phyloP scores from a whole-genome alignment of 2,113 vertebrate species.

The Indri indri region DNA sequence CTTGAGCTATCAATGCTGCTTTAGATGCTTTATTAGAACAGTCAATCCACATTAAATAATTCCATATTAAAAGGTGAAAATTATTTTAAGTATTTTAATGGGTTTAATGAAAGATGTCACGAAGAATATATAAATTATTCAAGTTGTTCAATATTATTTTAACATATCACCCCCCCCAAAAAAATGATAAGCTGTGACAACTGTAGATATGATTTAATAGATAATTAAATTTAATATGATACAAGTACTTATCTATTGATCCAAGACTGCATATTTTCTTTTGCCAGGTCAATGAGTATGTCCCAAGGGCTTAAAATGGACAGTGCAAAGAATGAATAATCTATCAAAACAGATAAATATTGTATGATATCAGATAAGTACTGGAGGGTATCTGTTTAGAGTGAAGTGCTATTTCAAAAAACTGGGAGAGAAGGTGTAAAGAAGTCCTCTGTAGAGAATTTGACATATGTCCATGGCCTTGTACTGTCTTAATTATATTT shows the following conservation, averaged over 20 bases:
- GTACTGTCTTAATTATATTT: no score
- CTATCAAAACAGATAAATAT: not conserved
- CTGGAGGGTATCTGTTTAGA: not conserved
- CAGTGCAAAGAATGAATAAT: not conserved
- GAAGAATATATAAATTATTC: constrained; percentile 22
- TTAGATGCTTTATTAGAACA: not conserved
- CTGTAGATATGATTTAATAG: not conserved
- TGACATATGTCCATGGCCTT: no score
- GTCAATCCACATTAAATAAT: constrained; percentile 8
- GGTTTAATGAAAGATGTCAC: not conserved
- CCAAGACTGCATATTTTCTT: not conserved
- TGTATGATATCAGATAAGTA: not conserved
- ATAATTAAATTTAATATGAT: constrained; percentile 22
- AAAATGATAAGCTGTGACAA: not conserved
- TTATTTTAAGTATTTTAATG: not conserved
- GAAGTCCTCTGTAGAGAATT: not conserved
- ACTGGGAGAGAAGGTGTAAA: not conserved
- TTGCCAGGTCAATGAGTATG: not conserved
- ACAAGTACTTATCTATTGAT: constrained; percentile 24
- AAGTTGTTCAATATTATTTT: constrained; percentile 5
- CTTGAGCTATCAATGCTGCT: not conserved
- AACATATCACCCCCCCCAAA: not conserved
- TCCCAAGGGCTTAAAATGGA: not conserved
- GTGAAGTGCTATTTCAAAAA: not conserved
- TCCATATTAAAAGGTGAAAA: not conserved